Evolutionary conservation across 2,113 vertebrate genomes (phyloP).

Genomic region (Monopterus albus): DNA sequence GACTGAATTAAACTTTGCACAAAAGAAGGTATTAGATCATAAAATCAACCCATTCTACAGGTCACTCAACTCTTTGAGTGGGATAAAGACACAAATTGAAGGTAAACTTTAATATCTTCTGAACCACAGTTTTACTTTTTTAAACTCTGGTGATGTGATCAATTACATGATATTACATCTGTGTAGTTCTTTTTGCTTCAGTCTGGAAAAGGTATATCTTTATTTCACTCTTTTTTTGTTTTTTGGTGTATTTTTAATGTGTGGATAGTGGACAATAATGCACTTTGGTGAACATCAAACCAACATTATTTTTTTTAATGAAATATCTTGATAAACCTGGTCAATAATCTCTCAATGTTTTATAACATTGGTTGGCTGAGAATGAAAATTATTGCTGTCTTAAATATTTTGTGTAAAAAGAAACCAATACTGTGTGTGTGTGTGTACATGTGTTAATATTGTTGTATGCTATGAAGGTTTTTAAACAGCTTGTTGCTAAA

Average conservation of each 20-base stretch:
- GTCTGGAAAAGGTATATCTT: slow-evolving; percentile 21
- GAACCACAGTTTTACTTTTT: too few species aligned
- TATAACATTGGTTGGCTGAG: slow-evolving; percentile 59
- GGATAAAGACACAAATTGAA: background rate
- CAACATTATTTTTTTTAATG: slow-evolving; percentile 67
- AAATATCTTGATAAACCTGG: slow-evolving; percentile 57
- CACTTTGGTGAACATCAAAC: slow-evolving; percentile 66
- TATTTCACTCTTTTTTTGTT: slow-evolving; percentile 37
- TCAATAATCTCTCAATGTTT: slow-evolving; percentile 61
- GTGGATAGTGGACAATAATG: slow-evolving; percentile 48
- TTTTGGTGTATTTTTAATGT: slow-evolving; percentile 12
- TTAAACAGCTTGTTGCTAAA: slow-evolving; percentile 60
- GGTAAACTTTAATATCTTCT: slow-evolving; percentile 34
- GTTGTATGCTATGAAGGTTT: slow-evolving; percentile 61
- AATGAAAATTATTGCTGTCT: slow-evolving; percentile 70
- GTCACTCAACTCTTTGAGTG: slow-evolving; percentile 1
- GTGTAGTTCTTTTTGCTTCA: slow-evolving; percentile 29
- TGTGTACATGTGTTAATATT: slow-evolving; percentile 53
- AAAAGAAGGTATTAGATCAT: background rate
- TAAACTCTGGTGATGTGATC: slow-evolving; percentile 32
- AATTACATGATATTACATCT: background rate
- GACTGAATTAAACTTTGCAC: background rate
- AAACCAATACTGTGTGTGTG: slow-evolving; percentile 22
- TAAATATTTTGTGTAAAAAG: slow-evolving; percentile 68
- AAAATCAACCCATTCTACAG: background rate